phyloP scores from a whole-genome alignment of 2,113 vertebrate species.

The Odontophorus gujanensis region DNA sequence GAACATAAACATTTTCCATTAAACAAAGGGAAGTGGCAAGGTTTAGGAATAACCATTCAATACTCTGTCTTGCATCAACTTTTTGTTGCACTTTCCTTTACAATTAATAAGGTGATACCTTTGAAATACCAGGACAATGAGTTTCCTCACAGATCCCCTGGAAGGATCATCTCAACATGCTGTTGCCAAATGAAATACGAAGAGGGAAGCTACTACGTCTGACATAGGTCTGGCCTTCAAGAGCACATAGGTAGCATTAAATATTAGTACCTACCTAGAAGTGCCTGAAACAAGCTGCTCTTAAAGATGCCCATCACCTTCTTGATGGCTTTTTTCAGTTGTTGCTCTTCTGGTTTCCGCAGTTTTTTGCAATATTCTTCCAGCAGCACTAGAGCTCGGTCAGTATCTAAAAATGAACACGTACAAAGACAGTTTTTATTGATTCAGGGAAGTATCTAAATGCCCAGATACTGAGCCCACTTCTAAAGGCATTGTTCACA shows the following conservation, averaged over 20 bases:
- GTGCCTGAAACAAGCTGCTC: constrained; percentile 94
- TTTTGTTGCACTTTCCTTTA: background rate
- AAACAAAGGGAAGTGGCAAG: background rate
- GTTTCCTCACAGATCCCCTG: background rate
- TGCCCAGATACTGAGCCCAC: background rate
- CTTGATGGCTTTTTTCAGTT: constrained; percentile 90
- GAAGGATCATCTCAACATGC: background rate
- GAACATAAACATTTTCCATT: background rate
- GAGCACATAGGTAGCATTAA: background rate
- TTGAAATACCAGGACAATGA: background rate
- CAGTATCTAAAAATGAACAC: constrained; percentile 83
- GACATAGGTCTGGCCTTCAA: background rate
- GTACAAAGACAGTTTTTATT: background rate
- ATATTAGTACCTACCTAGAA: constrained; percentile 87
- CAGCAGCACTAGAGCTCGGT: constrained; percentile 88
- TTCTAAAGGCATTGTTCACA: background rate
- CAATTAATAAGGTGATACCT: background rate
- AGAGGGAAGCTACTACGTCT: background rate
- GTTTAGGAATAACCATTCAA: background rate
- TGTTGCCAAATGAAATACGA: background rate
- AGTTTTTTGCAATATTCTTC: constrained; percentile 94
- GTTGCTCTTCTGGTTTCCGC: constrained; percentile 89
- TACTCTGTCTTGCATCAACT: background rate
- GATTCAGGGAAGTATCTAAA: background rate
- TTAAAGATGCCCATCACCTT: constrained; percentile 93